phyloP scores from a whole-genome alignment of 2,113 vertebrate species.

The Gymnorhina tibicen region DNA sequence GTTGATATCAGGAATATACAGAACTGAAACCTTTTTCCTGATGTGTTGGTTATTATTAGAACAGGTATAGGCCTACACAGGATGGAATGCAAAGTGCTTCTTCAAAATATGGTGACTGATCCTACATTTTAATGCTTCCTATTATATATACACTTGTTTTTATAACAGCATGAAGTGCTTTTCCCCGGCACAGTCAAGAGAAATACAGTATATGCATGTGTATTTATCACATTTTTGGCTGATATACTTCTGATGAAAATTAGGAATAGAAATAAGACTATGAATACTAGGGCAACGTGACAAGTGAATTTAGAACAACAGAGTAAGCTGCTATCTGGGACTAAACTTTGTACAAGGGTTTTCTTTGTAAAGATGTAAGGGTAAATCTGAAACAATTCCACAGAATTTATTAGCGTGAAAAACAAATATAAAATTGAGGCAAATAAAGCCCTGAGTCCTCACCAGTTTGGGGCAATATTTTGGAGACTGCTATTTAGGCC shows the following conservation, averaged over 20 bases:
- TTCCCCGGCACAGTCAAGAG: neutral
- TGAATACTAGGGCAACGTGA: neutral
- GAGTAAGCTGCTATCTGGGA: neutral
- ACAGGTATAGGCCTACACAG: neutral
- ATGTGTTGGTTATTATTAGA: neutral
- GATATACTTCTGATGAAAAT: slow-evolving; percentile 4
- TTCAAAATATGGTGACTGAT: neutral
- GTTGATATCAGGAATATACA: neutral
- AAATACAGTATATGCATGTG: neutral
- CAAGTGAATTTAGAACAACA: neutral
- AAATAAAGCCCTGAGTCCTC: neutral
- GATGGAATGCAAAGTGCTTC: neutral
- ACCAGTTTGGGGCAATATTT: neutral
- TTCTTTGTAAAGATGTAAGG: neutral
- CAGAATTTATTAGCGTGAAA: neutral
- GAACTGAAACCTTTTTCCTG: neutral
- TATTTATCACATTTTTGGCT: neutral
- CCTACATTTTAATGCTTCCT: neutral
- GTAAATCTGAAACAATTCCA: neutral
- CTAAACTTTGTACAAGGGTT: neutral
- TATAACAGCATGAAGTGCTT: neutral
- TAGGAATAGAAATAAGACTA: neutral
- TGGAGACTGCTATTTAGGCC: neutral
- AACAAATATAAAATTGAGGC: neutral
- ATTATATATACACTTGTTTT: neutral